Evolutionary conservation across 2,888 invertebrate species (phyloP), one percentile per base, ranked within the genome.

Genomic region (Platycheirus rosarum): DNA sequence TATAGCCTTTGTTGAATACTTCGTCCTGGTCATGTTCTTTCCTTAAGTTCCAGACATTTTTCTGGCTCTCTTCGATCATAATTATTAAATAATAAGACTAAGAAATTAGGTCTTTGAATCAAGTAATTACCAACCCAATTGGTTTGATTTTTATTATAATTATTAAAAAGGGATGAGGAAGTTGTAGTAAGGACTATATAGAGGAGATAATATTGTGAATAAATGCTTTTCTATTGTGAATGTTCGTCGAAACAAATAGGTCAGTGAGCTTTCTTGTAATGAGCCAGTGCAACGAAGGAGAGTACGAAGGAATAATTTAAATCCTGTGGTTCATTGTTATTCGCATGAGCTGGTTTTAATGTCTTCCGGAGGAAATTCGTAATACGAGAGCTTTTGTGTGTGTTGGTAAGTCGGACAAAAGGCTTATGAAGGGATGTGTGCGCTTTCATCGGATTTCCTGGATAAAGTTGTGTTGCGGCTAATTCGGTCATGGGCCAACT

Each of bases 31-130:
- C 37, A 37, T 57, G 57, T 57, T 8, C 29, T 60, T 16, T 16
- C 18, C 13, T 16, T 44, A 42, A 44, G 44, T 60, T 60, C 60
- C 5, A n/a, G n/a, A n/a, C 26, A 2, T 26, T 26, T 35, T 18
- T 29, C 29, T 18, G 16, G 42, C 7, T 23, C 14, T 26, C 14
- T 60, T 60, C 44, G 44, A 60, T 76, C 62, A 46, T 71, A 71
- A 82, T 82, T 76, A 76, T 82, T 76, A 68, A 82, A 77, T 82
- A 66, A 77, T 82, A 62, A 62, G 66, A 37, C 77, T 66, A 70
- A 70, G 75, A 71, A 82, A 82, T 77, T 66, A 77, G 70, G 77
- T 73, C 48, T 62, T 57, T 42, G 71, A 66, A 73, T 71, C 77
- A 77, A 71, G 71, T 55, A 68, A 82, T 82, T 82, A 63, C 66